Base-by-base conservation (phyloP, 2,888 invertebrate species). In the Drepana falcataria region DNA sequence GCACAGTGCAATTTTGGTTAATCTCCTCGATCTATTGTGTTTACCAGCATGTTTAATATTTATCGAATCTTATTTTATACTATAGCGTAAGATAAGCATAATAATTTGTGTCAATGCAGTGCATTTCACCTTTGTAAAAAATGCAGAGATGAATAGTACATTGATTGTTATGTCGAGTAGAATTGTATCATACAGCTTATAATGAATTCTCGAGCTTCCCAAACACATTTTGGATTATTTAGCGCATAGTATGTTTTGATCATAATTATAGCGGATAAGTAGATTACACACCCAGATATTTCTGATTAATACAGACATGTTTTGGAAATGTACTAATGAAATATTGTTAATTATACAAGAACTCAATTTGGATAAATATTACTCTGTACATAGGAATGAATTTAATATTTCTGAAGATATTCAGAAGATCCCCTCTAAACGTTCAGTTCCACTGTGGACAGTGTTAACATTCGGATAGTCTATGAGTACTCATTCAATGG, bases 171-270 rank as follows among this genome's bases (percentile, higher is more conserved):
- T 51, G 34, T 33, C 40, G n/a, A 40, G 53, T 59, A 64, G 63
- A 70, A 68, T 64, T 73, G 64, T 66, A 64, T 65, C 64, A 65
- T 66, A 66, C 70, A 63, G 66, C 68, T 64, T 68, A 66, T 59
- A 58, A 58, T 54, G 54, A 60, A 59, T 61, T 60, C 56, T 59
- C 48, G 63, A 60, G 59, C 63, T 67, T 71, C 71, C 72, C 65
- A 59, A 57, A 64, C 5, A 62, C 61, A 63, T 54, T 68, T 66
- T 65, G 61, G 65, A 62, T 66, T 72, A 64, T 61, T 65, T 71
- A 63, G 66, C 67, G 73, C 73, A 61, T 73, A 69, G 64, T 70
- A 67, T 71, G 65, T 67, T 67, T 69, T 71, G 60, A 67, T 65
- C 52, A 66, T 71, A 61, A 66, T 65, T 59, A 56, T 61, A 66